Conservation (phyloP, 92 coral and sea anemone genomes). For the Pocillopora meandrina region DNA sequence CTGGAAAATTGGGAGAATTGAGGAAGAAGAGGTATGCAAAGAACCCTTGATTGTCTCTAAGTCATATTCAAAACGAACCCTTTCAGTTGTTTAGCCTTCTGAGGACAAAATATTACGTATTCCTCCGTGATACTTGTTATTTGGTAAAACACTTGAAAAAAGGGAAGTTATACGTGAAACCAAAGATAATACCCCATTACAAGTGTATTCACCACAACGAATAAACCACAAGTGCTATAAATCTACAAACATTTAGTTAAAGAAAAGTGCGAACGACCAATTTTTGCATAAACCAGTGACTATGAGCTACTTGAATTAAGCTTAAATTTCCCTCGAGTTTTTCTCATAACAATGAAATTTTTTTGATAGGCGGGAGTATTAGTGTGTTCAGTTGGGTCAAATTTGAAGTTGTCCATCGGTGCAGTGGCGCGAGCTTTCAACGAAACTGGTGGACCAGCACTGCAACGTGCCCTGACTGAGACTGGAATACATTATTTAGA, state of each 20-base stretch:
- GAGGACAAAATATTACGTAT: too few species aligned
- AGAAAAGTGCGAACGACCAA: too few species aligned
- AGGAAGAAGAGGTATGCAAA: constrained; percentile 24
- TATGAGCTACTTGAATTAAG: not conserved
- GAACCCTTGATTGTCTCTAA: not conserved
- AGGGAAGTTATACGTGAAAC: too few species aligned
- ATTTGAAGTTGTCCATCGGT: constrained; percentile 32
- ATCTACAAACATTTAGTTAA: too few species aligned
- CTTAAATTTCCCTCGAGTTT: not conserved
- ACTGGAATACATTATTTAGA: not conserved
- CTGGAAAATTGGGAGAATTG: constrained; percentile 21
- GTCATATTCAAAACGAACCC: not conserved
- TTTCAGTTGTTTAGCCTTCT: too few species aligned
- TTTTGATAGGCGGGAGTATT: constrained; percentile 16
- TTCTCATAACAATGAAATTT: not conserved
- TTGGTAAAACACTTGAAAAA: too few species aligned
- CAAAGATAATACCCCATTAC: too few species aligned
- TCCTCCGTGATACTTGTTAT: too few species aligned
- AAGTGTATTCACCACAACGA: too few species aligned
- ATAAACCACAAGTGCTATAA: too few species aligned
- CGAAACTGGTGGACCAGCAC: constrained; percentile 44
- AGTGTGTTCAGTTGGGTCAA: constrained; percentile 43
- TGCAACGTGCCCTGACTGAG: constrained; percentile 35
- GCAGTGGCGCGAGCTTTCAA: constrained; percentile 51
- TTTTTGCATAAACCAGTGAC: too few species aligned